Percentiles rank a stretch among this genome's conserved stretches.
These are phyloP conservation scores for Piscicola geometra DNA, from an alignment of 2,888 invertebrate genomes.

Conservation along the genomic window DNA sequence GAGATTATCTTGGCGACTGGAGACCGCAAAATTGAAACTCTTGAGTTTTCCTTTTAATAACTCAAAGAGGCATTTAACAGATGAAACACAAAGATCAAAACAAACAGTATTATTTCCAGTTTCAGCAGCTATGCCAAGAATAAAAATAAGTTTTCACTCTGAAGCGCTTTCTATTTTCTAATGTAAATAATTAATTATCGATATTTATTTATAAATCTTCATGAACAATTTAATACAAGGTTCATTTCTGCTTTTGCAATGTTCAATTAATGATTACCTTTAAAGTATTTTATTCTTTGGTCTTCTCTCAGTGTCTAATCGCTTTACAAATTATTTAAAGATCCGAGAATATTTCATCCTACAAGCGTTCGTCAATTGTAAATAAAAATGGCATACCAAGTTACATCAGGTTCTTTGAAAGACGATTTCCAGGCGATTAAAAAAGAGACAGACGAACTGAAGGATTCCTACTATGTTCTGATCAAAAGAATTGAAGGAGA, in stretches of 20 bases:
- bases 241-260: background rate
- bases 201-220: background rate
- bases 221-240: background rate
- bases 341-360: background rate
- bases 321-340: background rate
- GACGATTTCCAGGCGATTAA: slow-evolving; percentile 31
- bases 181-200: background rate
- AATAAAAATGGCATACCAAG: background rate
- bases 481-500: slow-evolving; percentile 32
- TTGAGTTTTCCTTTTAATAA: no score
- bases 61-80: background rate
- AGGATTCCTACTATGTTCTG: slow-evolving; percentile 29
- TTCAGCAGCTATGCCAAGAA: slow-evolving; percentile 36
- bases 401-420: slow-evolving; percentile 23
- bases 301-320: background rate
- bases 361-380: no score
- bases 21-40: no score
- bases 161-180: slow-evolving; percentile 14
- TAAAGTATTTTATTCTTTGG: background rate
- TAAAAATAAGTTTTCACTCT: slow-evolving; percentile 25
- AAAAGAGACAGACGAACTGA: slow-evolving; percentile 30
- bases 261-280: background rate
- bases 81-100: background rate
- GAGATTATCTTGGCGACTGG: no score
- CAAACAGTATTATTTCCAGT: slow-evolving; percentile 8